Conservation (phyloP, 2,888 invertebrate species). For the Drosophila pseudotalamancana region DNA sequence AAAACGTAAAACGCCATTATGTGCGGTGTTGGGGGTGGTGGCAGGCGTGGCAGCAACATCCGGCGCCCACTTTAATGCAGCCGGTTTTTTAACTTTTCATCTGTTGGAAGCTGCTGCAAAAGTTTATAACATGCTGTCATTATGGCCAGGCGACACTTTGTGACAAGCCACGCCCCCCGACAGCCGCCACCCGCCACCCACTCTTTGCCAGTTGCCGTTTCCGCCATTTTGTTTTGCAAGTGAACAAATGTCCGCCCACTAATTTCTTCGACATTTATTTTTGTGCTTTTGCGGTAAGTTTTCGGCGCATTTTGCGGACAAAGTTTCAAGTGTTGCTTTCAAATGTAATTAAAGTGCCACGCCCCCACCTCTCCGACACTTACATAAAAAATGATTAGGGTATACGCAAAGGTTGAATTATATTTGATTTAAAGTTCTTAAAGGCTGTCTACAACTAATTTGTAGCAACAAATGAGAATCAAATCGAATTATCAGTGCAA, state of each 20-base stretch:
- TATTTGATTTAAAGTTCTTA: conserved; percentile 6
- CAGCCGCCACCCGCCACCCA: conserved; percentile 16
- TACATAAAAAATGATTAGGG: conserved; percentile 45
- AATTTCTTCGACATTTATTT: conserved; percentile 76
- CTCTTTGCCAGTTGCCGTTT: conserved; percentile 48
- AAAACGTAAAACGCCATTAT: conserved; percentile 50
- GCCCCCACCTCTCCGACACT: background rate
- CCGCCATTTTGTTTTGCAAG: conserved; percentile 52
- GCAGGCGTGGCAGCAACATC: conserved; percentile 43
- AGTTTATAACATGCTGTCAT: conserved; percentile 76
- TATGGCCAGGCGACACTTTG: conserved; percentile 70
- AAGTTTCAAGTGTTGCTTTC: conserved; percentile 78
- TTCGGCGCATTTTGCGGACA: conserved; percentile 51
- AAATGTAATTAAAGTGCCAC: conserved; percentile 76
- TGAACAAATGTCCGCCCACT: conserved; percentile 21
- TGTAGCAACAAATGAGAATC: conserved; percentile 80
- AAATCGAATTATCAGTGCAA: conserved; percentile 81
- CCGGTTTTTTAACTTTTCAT: conserved; percentile 54
- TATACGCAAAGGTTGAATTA: conserved; percentile 54
- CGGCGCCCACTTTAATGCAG: conserved; percentile 54
- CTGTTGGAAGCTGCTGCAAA: conserved; percentile 47
- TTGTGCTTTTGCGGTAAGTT: conserved; percentile 77
- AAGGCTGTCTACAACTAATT: conserved; percentile 74
- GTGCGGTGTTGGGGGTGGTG: background rate
- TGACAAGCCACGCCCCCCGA: conserved; percentile 22